Evolutionary conservation across 1,140 invertebrate genomes (phyloP).

Genomic region (Lordiphosa mommai): DNA sequence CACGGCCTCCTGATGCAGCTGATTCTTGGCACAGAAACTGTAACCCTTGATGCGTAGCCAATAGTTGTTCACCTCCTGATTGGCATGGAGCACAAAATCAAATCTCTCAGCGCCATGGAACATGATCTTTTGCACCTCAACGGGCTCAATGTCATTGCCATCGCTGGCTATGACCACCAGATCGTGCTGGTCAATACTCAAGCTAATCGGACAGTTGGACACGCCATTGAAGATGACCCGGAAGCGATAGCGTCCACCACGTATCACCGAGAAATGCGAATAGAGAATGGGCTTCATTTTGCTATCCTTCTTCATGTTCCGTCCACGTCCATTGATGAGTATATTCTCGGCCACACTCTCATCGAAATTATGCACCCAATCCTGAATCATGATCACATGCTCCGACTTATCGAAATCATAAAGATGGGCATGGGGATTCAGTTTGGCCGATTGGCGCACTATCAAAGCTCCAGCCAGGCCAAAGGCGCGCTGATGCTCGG

Average conservation of each 20-base stretch:
- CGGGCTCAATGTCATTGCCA: slow-evolving; percentile 85
- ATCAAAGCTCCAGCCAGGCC: slow-evolving; percentile 80
- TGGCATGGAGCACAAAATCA: slow-evolving; percentile 87
- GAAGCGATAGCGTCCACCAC: slow-evolving; percentile 81
- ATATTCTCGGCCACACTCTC: slow-evolving; percentile 78
- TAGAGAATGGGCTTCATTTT: slow-evolving; percentile 55
- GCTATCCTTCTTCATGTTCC: slow-evolving; percentile 58
- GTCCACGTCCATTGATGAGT: slow-evolving; percentile 82
- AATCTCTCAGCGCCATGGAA: slow-evolving; percentile 86
- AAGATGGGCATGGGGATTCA: slow-evolving; percentile 60
- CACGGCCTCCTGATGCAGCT: slow-evolving; percentile 69
- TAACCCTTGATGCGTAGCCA: slow-evolving; percentile 81
- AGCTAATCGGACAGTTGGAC: slow-evolving; percentile 85
- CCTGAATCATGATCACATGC: slow-evolving; percentile 72
- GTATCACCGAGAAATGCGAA: slow-evolving; percentile 58
- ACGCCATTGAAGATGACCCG: slow-evolving; percentile 84
- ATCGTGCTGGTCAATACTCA: slow-evolving; percentile 86
- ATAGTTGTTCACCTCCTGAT: slow-evolving; percentile 82
- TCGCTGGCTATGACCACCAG: slow-evolving; percentile 88
- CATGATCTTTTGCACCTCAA: slow-evolving; percentile 82
- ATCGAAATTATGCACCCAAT: slow-evolving; percentile 75
- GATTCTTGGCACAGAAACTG: slow-evolving; percentile 59
- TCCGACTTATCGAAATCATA: slow-evolving; percentile 79
- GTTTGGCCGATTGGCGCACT: slow-evolving; percentile 63
- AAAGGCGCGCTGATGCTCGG: slow-evolving; percentile 80